Percentiles rank a stretch among this genome's conserved stretches.
Conservation (phyloP, 2,113 vertebrate genomes). For the Henicopernis longicauda region DNA sequence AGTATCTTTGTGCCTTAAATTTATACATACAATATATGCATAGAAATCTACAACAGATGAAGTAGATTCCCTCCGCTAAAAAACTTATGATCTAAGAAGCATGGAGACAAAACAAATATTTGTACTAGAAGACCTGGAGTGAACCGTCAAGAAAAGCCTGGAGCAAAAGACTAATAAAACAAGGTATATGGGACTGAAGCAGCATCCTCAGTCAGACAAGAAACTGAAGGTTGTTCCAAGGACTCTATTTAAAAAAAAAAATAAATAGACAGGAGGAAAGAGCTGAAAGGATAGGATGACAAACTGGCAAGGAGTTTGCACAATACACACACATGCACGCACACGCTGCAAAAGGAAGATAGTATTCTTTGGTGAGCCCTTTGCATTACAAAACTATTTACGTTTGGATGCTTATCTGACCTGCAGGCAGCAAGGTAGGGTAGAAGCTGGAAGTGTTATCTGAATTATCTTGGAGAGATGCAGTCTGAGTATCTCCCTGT, state of each 20-base stretch:
- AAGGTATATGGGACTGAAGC: not conserved
- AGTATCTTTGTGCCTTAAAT: not conserved
- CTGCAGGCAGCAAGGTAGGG: not conserved
- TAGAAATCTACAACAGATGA: not conserved
- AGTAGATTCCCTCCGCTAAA: not conserved
- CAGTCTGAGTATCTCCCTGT: fast-evolving
- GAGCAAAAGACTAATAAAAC: not conserved
- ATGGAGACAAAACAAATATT: not conserved
- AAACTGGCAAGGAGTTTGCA: not conserved
- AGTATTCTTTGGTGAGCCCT: not conserved
- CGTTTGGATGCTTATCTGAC: not conserved
- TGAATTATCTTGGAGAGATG: not conserved
- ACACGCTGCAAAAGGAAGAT: not conserved
- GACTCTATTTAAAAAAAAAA: not conserved
- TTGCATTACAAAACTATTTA: not conserved
- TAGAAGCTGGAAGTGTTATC: not conserved
- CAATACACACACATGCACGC: too few species aligned
- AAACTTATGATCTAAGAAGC: not conserved
- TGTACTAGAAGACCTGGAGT: not conserved
- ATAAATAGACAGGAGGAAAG: not conserved
- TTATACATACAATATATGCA: fast-evolving
- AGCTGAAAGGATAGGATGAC: not conserved
- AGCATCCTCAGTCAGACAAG: not conserved
- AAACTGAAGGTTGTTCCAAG: not conserved
- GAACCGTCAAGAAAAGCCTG: not conserved